Evolutionary conservation across 2,888 invertebrate species (phyloP), one percentile per base, ranked within the genome.

Genomic region (Ormia ochracea): DNA sequence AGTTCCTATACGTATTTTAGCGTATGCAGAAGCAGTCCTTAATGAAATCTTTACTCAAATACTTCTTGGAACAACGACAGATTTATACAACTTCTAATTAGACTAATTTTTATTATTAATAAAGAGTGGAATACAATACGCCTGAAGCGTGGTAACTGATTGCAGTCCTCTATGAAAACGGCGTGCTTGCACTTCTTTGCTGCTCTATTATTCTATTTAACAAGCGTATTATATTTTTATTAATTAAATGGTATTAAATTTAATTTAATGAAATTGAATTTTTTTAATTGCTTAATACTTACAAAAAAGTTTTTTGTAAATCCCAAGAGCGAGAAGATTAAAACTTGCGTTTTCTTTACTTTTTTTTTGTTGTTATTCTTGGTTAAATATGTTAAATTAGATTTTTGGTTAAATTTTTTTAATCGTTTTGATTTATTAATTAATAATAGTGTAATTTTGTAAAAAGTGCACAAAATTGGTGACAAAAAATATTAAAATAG

Each of bases 381-480:
- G 28, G 61, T 75, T 61, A 66, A 48, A 63, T 41, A n/a, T 23
- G 6, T 65, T 61, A 66, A 52, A 63, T 54, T 31, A 63, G 41
- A 12, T 69, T 59, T 54, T 69, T 45, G 7, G 45, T 72, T 65
- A 38, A 2, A 26, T 58, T 45, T 59, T 33, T 54, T 59, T 43
- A n/a, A n/a, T n/a, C n/a, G n/a, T 73, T 36, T 36, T 19, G 3
- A 7, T 3, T 19, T 50, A 31, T 31, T 56, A 72, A 14, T 41
- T 52, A 48, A 52, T 68, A 69, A 75, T 59, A 54, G 75, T 69
- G 61, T 45, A 54, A 33, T 69, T 73, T 79, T 69, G 58, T 73
- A 76, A 73, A 80, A 80, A 72, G 80, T 80, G 80, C 80, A 72
- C 80, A 80, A 80, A 70, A 54, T 65, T 70, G 58, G 59, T 80